Evolutionary conservation across 2,888 invertebrate genomes (phyloP).

Genomic region (Caenorhabditis sulstoni): DNA sequence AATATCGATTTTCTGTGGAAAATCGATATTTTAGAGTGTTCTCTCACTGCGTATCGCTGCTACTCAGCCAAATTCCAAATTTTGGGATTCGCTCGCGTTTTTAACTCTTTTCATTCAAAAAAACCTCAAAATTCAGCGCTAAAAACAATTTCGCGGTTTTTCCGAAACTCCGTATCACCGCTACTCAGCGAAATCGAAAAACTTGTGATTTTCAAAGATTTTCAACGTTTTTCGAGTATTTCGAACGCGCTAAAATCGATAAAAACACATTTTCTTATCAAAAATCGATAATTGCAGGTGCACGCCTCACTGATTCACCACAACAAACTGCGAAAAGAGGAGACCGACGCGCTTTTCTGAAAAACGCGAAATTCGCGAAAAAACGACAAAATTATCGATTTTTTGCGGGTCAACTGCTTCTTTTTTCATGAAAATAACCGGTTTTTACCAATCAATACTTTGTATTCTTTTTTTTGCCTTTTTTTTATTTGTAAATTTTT

Average conservation of each 20-base stretch:
- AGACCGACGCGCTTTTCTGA: slow-evolving; percentile 38
- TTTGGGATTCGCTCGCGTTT: too few species aligned
- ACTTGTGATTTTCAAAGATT: neutral
- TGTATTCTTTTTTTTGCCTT: neutral
- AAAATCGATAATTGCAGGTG: slow-evolving; percentile 22
- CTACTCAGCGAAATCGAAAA: too few species aligned
- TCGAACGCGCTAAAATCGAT: too few species aligned
- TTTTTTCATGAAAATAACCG: neutral
- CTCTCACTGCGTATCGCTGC: too few species aligned
- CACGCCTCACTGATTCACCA: slow-evolving; percentile 58
- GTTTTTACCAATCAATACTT: neutral
- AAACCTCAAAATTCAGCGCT: too few species aligned
- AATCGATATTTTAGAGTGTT: too few species aligned
- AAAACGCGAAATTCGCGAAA: slow-evolving; percentile 19
- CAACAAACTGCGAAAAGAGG: slow-evolving; percentile 38
- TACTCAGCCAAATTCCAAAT: too few species aligned
- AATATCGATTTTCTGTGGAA: too few species aligned
- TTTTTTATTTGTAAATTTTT: too few species aligned
- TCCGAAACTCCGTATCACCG: too few species aligned
- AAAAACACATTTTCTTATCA: neutral
- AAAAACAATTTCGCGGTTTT: too few species aligned
- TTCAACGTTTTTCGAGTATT: neutral
- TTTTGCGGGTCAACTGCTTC: slow-evolving; percentile 1
- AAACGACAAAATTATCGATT: neutral
- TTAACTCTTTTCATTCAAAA: too few species aligned